A percentile compares a stretch with the other conserved stretches of the same genome.
Conservation (phyloP, 2,113 vertebrate genomes). For the Scytalopus superciliaris region DNA sequence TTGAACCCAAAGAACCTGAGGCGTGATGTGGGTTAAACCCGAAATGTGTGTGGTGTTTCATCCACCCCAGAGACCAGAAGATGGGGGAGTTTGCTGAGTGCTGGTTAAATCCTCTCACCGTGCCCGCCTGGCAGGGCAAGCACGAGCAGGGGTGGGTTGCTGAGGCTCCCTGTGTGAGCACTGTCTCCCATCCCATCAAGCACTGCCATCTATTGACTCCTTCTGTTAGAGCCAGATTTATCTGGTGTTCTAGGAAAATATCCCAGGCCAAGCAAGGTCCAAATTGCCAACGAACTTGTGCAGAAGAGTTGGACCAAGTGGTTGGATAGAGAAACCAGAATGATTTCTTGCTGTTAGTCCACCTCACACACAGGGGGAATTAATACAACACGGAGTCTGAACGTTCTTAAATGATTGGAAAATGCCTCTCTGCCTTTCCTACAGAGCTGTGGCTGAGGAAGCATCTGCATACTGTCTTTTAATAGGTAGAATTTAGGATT, state of each 20-base stretch:
- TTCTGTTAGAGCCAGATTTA: background rate
- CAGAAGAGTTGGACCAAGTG: background rate
- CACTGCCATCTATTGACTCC: slow-evolving; percentile 53
- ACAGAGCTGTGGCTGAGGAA: background rate
- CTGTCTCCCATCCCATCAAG: background rate
- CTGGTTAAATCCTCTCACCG: background rate
- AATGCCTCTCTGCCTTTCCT: background rate
- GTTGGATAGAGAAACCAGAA: background rate
- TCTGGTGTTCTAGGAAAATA: background rate
- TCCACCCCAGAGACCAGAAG: background rate
- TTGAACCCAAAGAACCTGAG: background rate
- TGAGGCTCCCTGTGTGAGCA: background rate
- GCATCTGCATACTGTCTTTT: background rate
- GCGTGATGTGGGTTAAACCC: background rate
- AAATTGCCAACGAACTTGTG: background rate
- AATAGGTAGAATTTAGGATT: background rate
- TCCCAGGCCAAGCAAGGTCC: background rate
- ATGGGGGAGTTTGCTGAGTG: background rate
- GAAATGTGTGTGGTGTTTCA: background rate
- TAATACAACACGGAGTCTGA: background rate
- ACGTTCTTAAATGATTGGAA: background rate
- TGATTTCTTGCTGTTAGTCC: background rate
- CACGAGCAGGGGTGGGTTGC: background rate
- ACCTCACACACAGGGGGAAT: background rate
- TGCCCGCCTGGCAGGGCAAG: background rate